Conservation (phyloP, 2,888 invertebrate genomes). For the Hermaeophaga mercurialis region DNA sequence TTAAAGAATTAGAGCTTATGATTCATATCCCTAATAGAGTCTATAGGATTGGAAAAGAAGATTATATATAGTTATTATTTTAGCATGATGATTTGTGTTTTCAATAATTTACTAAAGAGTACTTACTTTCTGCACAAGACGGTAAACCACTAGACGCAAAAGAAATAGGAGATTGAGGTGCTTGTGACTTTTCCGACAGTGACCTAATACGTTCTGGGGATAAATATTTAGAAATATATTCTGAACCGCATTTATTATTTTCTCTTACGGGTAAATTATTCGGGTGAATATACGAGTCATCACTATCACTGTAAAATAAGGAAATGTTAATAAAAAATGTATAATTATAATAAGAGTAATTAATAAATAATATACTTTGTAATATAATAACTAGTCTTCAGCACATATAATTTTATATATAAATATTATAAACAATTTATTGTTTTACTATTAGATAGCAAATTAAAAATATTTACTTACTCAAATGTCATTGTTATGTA, state of each 20-base stretch:
- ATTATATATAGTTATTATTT: too few relatives aligned
- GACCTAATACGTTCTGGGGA: background rate
- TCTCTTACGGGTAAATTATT: conserved; percentile 3
- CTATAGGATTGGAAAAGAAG: too few relatives aligned
- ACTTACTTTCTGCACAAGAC: conserved; percentile 33
- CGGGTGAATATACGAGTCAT: conserved; percentile 15
- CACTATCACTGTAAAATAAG: conserved; percentile 8
- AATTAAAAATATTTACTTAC: conserved; percentile 22
- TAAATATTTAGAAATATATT: conserved; percentile 1
- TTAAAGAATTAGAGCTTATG: too few relatives aligned
- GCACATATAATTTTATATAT: too few relatives aligned
- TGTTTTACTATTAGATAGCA: background rate
- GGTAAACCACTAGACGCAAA: conserved; percentile 26
- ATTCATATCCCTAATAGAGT: too few relatives aligned
- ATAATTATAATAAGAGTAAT: too few relatives aligned
- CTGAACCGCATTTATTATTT: background rate
- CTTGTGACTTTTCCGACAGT: conserved; percentile 16
- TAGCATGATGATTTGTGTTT: too few relatives aligned
- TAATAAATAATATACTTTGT: too few relatives aligned
- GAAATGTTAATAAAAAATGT: too few relatives aligned
- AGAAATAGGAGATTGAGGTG: conserved; percentile 25
- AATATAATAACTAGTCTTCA: too few relatives aligned
- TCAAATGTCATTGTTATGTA: conserved; percentile 27
- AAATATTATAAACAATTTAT: background rate
- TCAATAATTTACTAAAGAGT: too few relatives aligned